Conservation (phyloP, 2,888 invertebrate species). For the Caenorhabditis uteleia region DNA sequence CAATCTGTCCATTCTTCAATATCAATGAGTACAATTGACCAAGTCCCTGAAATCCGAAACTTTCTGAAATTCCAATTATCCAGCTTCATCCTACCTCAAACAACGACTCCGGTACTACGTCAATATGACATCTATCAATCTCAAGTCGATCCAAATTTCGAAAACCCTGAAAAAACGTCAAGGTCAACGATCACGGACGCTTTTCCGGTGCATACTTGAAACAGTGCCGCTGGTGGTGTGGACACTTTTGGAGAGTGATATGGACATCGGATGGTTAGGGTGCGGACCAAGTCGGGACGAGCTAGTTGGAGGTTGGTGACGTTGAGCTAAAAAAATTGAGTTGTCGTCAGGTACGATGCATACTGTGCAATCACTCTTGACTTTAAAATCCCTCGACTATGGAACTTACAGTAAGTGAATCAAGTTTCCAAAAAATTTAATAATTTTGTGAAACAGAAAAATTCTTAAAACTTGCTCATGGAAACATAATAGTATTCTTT, state of each 20-base stretch:
- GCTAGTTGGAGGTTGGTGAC: slow-evolving; percentile 44
- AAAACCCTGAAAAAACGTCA: slow-evolving; percentile 46
- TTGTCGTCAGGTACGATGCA: too few species aligned
- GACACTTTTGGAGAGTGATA: slow-evolving; percentile 45
- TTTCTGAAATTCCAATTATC: not conserved
- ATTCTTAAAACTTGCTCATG: too few species aligned
- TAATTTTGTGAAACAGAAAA: too few species aligned
- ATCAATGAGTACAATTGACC: slow-evolving; percentile 55
- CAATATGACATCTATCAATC: slow-evolving; percentile 55
- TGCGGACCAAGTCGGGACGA: slow-evolving; percentile 55
- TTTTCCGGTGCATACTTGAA: slow-evolving; percentile 23
- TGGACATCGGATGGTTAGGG: slow-evolving; percentile 59
- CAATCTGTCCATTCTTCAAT: slow-evolving; percentile 51
- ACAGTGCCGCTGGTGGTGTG: slow-evolving; percentile 50
- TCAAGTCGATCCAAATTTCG: slow-evolving; percentile 57
- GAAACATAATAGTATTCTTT: too few species aligned
- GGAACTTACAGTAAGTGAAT: too few species aligned
- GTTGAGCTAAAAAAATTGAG: slow-evolving; percentile 48
- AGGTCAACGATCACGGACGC: not conserved
- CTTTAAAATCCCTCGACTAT: too few species aligned
- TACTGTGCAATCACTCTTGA: too few species aligned
- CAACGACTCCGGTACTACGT: slow-evolving; percentile 40
- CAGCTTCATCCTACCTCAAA: slow-evolving; percentile 46
- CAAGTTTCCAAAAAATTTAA: too few species aligned
- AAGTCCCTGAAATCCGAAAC: slow-evolving; percentile 44